Conservation (phyloP, 2,113 vertebrate species). For the Myotis yumanensis region DNA sequence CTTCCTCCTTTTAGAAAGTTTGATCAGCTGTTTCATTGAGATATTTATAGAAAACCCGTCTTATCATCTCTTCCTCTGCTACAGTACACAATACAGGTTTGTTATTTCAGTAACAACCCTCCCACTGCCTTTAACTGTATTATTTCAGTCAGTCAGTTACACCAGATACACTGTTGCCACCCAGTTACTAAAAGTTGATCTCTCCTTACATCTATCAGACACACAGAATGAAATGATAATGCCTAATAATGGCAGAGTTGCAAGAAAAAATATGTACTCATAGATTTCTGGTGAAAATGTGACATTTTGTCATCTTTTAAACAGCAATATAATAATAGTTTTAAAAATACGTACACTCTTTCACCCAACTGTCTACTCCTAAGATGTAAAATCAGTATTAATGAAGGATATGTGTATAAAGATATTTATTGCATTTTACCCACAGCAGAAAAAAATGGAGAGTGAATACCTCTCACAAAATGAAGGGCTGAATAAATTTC, state of each 20-base stretch:
- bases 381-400: constrained; percentile 47
- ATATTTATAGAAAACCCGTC: neutral
- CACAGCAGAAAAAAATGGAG: neutral
- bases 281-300: constrained; percentile 6
- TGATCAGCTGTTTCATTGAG: neutral
- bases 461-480: neutral
- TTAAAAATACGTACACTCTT: neutral
- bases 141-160: neutral
- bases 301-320: neutral
- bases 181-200: neutral
- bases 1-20: neutral
- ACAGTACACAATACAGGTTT: neutral
- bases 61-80: neutral
- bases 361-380: neutral
- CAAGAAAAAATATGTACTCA: neutral
- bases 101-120: neutral
- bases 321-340: constrained; percentile 23
- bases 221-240: constrained; percentile 11
- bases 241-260: neutral
- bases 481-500: neutral
- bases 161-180: neutral
- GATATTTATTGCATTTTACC: constrained; percentile 27
- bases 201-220: neutral
- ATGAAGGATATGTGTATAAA: neutral
- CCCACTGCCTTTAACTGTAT: neutral